These are phyloP conservation scores for Mormyrops boulengeri DNA, from an alignment of 2,797 vertebrate species.

Conservation along the genomic window DNA sequence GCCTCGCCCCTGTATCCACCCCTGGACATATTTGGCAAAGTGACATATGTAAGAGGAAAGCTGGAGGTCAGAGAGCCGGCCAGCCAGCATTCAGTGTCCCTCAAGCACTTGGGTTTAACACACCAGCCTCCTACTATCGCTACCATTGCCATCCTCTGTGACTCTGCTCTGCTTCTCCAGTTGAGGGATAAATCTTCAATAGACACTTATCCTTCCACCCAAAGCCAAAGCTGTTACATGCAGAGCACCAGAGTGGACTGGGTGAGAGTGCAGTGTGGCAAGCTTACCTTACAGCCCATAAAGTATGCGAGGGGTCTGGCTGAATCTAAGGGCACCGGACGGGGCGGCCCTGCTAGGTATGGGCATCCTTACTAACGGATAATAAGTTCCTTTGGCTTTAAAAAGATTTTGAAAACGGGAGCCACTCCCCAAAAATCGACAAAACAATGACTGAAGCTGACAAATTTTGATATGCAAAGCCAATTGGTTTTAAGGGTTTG, in stretches of 20 bases:
- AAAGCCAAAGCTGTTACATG: neutral
- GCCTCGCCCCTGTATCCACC: neutral
- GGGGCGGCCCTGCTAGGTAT: neutral
- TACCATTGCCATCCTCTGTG: neutral
- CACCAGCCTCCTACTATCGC: neutral
- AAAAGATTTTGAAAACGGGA: neutral
- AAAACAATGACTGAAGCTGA: conserved; percentile 14
- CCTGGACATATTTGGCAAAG: neutral
- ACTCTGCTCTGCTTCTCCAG: neutral
- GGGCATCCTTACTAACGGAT: neutral
- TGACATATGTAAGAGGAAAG: neutral
- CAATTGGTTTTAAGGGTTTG: neutral
- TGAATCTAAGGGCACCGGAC: neutral
- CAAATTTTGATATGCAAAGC: neutral
- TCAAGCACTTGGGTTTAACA: neutral
- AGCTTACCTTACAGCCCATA: neutral
- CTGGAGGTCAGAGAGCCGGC: neutral
- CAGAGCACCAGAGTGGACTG: neutral
- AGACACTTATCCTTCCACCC: neutral
- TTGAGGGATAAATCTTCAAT: neutral
- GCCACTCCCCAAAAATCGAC: neutral
- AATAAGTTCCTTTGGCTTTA: neutral
- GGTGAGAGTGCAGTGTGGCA: neutral
- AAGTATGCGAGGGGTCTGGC: neutral
- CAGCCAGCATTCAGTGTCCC: neutral